These are phyloP conservation scores for Cryptotis parvus DNA, from an alignment of 2,113 vertebrate species.

Conservation along the genomic window DNA sequence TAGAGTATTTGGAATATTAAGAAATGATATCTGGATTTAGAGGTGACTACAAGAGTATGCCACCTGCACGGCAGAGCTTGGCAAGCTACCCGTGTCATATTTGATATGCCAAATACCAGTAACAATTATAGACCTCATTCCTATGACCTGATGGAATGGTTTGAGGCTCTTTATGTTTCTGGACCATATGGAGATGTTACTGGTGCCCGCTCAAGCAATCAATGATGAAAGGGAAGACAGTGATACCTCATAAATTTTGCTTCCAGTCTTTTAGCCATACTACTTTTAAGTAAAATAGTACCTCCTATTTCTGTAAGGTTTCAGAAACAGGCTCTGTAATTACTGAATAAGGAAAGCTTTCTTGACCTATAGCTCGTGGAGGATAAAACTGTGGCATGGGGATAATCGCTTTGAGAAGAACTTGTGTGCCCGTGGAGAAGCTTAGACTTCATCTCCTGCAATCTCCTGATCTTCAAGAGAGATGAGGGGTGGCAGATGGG, in stretches of 20 bases:
- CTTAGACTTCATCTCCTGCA: neutral
- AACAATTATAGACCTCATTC: no score
- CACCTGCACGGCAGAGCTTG: no score
- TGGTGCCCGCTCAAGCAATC: no score
- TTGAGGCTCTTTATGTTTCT: no score
- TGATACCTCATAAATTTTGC: neutral
- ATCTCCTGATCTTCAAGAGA: neutral
- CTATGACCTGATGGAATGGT: no score
- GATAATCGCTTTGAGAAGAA: neutral
- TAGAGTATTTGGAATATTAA: no score
- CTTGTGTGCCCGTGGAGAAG: neutral
- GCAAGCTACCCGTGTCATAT: no score
- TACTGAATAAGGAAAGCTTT: neutral
- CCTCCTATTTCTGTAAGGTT: constrained; percentile 15
- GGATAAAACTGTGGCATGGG: neutral
- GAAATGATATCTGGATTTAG: no score
- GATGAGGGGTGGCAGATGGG: neutral
- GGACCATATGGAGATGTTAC: no score
- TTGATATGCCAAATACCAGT: no score
- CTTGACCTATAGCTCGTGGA: neutral
- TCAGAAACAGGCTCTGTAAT: neutral
- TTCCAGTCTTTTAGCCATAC: neutral
- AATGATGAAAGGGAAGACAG: no score
- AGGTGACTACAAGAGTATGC: no score
- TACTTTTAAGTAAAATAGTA: neutral